Evolutionary conservation across 2,113 vertebrate species (phyloP).

Genomic region (Platichthys flesus): DNA sequence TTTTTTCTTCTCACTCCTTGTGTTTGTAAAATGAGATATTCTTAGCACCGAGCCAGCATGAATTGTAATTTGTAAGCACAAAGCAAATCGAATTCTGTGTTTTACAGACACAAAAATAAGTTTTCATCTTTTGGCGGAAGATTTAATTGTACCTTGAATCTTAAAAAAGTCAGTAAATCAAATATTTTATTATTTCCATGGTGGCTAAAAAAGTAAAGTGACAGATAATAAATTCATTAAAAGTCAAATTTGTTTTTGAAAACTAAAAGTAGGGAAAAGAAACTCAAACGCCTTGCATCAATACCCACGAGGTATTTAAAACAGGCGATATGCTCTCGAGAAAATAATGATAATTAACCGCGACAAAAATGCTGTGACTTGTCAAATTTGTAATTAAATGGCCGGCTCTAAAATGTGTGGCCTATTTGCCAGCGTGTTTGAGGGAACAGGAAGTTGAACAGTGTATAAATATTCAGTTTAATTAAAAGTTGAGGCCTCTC

Average conservation of each 20-base stretch:
- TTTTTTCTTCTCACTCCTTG: no score
- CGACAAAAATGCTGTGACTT: conserved; percentile 65
- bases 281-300: not conserved
- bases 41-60: no score
- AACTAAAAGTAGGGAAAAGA: not conserved
- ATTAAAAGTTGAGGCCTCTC: conserved; percentile 75
- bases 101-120: no score
- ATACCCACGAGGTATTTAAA: conserved; percentile 36
- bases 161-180: no score
- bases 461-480: conserved; percentile 75
- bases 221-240: not conserved
- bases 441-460: conserved; percentile 60
- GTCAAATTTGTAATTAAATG: conserved; percentile 80
- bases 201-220: no score
- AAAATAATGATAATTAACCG: conserved; percentile 70
- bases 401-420: conserved; percentile 63
- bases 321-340: conserved; percentile 61
- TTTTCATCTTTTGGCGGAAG: no score
- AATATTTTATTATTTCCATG: no score
- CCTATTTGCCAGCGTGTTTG: conserved; percentile 77
- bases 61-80: no score
- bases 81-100: no score
- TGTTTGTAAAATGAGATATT: no score
- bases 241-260: not conserved
- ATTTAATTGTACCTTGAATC: no score